Conservation (phyloP, 2,888 invertebrate genomes). For the Aromia moschata region DNA sequence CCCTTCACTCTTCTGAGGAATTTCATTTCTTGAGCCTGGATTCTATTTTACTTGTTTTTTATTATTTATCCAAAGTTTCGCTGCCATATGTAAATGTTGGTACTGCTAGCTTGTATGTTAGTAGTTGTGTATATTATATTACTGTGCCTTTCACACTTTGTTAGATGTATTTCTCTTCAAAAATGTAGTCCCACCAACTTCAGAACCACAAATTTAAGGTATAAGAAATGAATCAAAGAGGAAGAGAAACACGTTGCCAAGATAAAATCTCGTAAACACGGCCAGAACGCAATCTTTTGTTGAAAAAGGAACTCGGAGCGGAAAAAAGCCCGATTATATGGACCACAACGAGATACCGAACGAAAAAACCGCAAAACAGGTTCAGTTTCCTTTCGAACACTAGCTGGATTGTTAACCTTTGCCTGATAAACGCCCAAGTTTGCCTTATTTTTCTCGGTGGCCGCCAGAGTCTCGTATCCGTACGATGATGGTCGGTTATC, state of each 20-base stretch:
- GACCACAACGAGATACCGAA: slow-evolving; percentile 52
- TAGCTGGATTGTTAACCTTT: slow-evolving; percentile 43
- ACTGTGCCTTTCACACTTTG: no score
- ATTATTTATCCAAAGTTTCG: no score
- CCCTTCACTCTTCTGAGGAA: no score
- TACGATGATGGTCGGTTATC: not conserved
- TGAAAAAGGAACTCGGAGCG: slow-evolving; percentile 40
- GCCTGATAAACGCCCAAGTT: slow-evolving; percentile 18
- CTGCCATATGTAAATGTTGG: no score
- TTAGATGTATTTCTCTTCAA: no score
- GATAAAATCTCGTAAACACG: slow-evolving; percentile 32
- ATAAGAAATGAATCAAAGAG: no score
- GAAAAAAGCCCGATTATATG: slow-evolving; percentile 50
- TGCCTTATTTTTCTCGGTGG: slow-evolving; percentile 14
- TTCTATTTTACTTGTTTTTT: no score
- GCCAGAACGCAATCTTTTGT: slow-evolving; percentile 24
- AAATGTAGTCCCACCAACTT: no score
- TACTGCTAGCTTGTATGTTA: no score
- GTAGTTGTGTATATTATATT: no score
- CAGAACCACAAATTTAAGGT: no score
- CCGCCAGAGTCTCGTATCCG: not conserved
- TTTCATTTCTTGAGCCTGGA: no score
- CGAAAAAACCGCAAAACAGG: slow-evolving; percentile 51
- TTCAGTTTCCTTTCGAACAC: slow-evolving; percentile 49
- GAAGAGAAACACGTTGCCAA: slow-evolving; percentile 7